Base-by-base conservation (phyloP, 2,797 vertebrate species). In the Hoplostethus mediterraneus region DNA sequence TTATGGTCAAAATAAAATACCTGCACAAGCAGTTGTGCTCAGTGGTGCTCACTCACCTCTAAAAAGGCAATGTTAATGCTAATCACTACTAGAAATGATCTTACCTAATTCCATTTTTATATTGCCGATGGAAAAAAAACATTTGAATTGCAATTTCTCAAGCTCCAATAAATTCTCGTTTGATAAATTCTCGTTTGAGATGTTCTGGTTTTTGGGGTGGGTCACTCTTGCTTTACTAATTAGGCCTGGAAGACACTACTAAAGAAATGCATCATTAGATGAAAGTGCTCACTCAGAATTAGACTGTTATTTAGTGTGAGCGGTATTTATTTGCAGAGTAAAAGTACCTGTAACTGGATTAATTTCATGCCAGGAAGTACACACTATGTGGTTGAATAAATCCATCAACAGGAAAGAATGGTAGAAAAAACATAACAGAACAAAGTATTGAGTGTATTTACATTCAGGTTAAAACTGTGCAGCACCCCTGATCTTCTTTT, bases 401-500 rank as follows among this genome's bases (percentile, higher is more conserved):
- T 45, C 59, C 6, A 63, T 40, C 52, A 63, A 70, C 47, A 61
- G 70, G 58, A 69, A 59, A 49, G 57, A 72, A 69, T 61, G 16
- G 28, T 65, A 33, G 54, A 14, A 13, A 57, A 65, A 42, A 56
- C 1, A 31, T 4, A 14, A 44, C 25, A 4, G 80, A 86, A 86
- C 80, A 85, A 88, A 90, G 49, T 69, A 53, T 79, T 62, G 65
- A 54, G 30, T 80, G 63, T 77, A 51, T 67, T 49, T 57, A 44
- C 60, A 68, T 85, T 76, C 16, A 58, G 79, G 80, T 81, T 69
- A 21, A 10, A 54, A 14, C 59, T 63, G 44, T 79, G 52, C 63
- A 33, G 57, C 40, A 71, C 75, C 71, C 63, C n/a, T 28, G 36
- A 67, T 79, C 62, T 38, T 79, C 62, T 38, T 11, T 70, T 75